Conservation (phyloP, 2,797 vertebrate species). For the Poeciliopsis paucimaculata region DNA sequence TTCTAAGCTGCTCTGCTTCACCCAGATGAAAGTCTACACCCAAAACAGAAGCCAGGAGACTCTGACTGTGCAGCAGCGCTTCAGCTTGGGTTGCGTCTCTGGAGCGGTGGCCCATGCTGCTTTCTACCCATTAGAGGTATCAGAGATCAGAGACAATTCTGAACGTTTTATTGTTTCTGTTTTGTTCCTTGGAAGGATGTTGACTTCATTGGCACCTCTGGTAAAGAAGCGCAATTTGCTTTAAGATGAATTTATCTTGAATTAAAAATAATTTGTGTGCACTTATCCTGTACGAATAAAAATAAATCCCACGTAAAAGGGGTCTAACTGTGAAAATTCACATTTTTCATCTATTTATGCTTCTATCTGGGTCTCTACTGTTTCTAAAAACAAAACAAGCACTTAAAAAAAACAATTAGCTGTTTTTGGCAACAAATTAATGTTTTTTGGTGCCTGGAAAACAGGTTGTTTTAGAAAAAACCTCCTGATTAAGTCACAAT, state of each 20-base stretch:
- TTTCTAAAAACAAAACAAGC: too few relatives aligned
- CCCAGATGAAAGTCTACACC: constrained; percentile 77
- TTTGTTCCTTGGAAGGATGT: not conserved
- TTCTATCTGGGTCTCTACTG: too few relatives aligned
- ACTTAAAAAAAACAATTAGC: too few relatives aligned
- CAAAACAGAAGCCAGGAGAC: constrained; percentile 62
- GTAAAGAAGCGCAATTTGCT: not conserved
- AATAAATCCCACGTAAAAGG: not conserved
- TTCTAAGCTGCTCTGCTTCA: constrained; percentile 14
- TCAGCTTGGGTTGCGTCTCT: constrained; percentile 80
- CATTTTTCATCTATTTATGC: too few relatives aligned
- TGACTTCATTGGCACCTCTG: not conserved
- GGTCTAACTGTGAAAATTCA: too few relatives aligned
- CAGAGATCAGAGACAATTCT: constrained; percentile 61
- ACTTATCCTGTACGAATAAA: not conserved
- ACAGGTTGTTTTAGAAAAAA: too few relatives aligned
- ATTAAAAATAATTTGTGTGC: not conserved
- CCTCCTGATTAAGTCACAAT: too few relatives aligned
- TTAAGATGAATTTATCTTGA: not conserved
- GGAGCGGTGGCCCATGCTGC: constrained; percentile 78
- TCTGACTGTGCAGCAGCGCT: constrained; percentile 78
- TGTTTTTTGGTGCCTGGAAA: too few relatives aligned
- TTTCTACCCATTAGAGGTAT: constrained; percentile 85
- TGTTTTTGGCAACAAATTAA: too few relatives aligned
- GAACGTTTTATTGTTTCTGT: constrained; percentile 39